phyloP scores from a whole-genome alignment of 2,113 vertebrate genomes.

The Melanocharis versteri region DNA sequence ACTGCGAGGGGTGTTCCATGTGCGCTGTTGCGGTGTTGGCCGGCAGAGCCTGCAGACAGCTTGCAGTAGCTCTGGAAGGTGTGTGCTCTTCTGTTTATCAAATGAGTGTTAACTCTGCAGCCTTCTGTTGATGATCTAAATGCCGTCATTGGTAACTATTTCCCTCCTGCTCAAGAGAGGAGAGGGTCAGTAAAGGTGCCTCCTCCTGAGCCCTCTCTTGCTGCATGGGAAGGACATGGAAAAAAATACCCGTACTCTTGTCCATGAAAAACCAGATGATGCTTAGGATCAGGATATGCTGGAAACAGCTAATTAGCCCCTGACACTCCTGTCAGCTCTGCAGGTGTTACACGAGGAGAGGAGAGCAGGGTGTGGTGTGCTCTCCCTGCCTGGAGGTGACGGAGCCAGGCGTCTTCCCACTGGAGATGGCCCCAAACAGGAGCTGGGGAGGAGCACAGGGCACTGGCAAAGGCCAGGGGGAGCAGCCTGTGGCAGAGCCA shows the following conservation, averaged over 20 bases:
- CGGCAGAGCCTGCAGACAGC: neutral
- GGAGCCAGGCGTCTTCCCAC: neutral
- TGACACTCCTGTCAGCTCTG: neutral
- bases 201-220: neutral
- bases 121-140: conserved; percentile 42
- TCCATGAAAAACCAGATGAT: neutral
- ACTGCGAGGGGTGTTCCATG: neutral
- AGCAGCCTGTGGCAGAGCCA: neutral
- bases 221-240: neutral
- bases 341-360: neutral
- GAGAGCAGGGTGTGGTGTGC: neutral
- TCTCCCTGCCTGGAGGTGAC: rapidly evolving
- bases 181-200: neutral
- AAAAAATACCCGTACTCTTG: neutral
- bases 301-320: neutral
- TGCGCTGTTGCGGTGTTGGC: neutral
- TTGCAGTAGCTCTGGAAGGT: conserved; percentile 43
- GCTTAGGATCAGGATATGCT: neutral
- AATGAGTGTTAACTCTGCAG: conserved; percentile 15
- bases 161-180: neutral
- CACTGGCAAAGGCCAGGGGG: rapidly evolving
- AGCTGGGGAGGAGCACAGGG: neutral
- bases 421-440: neutral
- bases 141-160: neutral
- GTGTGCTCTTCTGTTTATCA: conserved; percentile 7